A percentile compares a stretch with the other conserved stretches of the same genome.
phyloP scores from a whole-genome alignment of 2,888 invertebrate species.

The Amblyteles armatorius region DNA sequence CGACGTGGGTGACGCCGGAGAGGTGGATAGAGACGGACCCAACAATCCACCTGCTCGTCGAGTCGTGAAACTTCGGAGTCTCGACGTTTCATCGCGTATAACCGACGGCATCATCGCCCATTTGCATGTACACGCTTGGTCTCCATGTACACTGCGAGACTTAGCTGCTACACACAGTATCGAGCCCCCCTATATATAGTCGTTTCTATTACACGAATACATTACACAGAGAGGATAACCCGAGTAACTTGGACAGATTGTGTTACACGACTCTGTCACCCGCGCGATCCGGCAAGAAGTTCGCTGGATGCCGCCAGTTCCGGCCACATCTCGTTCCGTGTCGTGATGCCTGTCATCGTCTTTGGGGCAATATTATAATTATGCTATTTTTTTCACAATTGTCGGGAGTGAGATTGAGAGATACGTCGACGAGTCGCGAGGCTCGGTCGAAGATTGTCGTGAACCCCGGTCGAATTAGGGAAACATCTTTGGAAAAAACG shows the following conservation, averaged over 20 bases:
- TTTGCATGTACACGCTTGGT: constrained; percentile 56
- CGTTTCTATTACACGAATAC: constrained; percentile 29
- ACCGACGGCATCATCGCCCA: constrained; percentile 51
- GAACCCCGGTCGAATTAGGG: constrained; percentile 2
- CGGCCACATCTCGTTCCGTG: not conserved
- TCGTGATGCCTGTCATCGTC: constrained; percentile 52
- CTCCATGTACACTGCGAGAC: not conserved
- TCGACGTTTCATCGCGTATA: constrained; percentile 53
- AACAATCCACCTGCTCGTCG: constrained; percentile 38
- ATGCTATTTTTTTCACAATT: constrained; percentile 51
- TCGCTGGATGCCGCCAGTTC: constrained; percentile 29
- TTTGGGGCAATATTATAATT: constrained; percentile 60
- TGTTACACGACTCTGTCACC: constrained; percentile 65
- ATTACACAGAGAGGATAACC: constrained; percentile 43
- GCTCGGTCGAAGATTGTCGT: constrained; percentile 7
- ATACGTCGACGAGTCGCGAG: constrained; percentile 46
- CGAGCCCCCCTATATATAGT: not conserved
- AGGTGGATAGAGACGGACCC: constrained; percentile 41
- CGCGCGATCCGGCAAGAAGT: constrained; percentile 55
- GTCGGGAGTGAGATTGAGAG: constrained; percentile 30
- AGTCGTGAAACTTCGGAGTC: constrained; percentile 56
- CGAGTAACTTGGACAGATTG: constrained; percentile 63
- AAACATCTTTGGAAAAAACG: not conserved
- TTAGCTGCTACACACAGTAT: constrained; percentile 16
- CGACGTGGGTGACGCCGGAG: constrained; percentile 26